Evolutionary conservation across 2,888 invertebrate species (phyloP), one percentile per base, ranked within the genome.

Genomic region (Neoitamus cyanurus): DNA sequence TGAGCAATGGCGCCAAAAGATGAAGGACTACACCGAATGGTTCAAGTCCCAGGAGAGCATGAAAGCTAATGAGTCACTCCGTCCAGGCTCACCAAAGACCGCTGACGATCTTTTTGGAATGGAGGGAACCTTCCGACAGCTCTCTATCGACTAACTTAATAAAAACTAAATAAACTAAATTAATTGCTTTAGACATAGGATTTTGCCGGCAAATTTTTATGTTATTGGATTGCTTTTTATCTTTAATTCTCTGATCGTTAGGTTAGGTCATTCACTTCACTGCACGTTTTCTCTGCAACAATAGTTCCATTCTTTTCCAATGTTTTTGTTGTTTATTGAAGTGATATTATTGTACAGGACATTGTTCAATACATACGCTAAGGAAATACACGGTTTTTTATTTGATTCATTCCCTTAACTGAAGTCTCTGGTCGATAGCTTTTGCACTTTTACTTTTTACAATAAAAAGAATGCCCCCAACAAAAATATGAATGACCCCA

Each of bases 41-140:
- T 97, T 97, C 90, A 93, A 94, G 88, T 95, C 94, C 86, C 96
- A 97, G 88, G 96, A 97, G 89, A 92, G 93, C 68, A 91, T 95
- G 36, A 96, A 96, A 89, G 94, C 96, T 13, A 95, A 96, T 87
- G 97, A 97, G 90, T 91, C 95, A 0, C 94, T 96, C 85, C 94
- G 97, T 89, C 96, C 96, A 0, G 97, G 96, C 68, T 96, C 95
- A 89, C 96, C 96, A 86, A 97, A 96, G 89, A 96, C 96, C 87
- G 94, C 95, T 87, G 96, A 97, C 87, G 97, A 97, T 88, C 93
- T 97, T 3, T 97, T 97, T 88, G 97, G 97, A n/a, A 93, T 97
- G 88, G 97, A 97, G 88, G 97, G 97, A 58, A 96, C 97, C 75
- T 97, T 97, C 93, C 94, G 96, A 88, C 96, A 97, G 90, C 92